Evolutionary conservation across 2,888 invertebrate genomes (phyloP).

Genomic region (Troides oblongomaculatus): DNA sequence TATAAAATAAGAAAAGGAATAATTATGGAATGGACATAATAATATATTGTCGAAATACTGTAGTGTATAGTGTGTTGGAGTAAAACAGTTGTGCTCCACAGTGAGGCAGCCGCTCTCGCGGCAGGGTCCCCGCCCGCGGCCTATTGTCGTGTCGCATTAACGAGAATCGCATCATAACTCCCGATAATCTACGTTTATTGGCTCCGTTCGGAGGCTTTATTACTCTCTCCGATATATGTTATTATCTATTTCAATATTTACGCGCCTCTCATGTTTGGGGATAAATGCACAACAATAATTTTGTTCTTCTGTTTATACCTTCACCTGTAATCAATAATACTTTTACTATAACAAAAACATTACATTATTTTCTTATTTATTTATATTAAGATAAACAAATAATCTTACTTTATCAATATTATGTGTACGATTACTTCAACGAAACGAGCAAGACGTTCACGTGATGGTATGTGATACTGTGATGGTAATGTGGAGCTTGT

Average conservation of each 20-base stretch:
- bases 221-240: conserved; percentile 38
- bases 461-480: no score
- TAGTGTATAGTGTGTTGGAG: neutral
- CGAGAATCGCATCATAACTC: conserved; percentile 77
- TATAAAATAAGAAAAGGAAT: no score
- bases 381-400: neutral
- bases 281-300: conserved; percentile 25
- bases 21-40: no score
- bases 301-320: conserved; percentile 35
- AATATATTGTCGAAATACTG: no score
- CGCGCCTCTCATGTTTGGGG: conserved; percentile 20
- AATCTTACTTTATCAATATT: neutral
- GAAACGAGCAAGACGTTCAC: no score
- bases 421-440: neutral
- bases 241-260: conserved; percentile 30
- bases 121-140: conserved; percentile 51
- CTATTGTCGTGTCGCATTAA: conserved; percentile 76
- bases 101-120: conserved; percentile 31
- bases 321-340: neutral
- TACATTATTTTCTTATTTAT: neutral
- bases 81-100: conserved; percentile 36
- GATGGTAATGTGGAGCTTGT: no score
- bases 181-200: conserved; percentile 79
- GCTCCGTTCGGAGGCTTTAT: conserved; percentile 64
- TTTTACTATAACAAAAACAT: neutral